A percentile compares a stretch with the other conserved stretches of the same genome.
These are phyloP conservation scores for Cryptomyrus ogoouensis DNA, from an alignment of 2,113 vertebrate species.

Conservation along the genomic window DNA sequence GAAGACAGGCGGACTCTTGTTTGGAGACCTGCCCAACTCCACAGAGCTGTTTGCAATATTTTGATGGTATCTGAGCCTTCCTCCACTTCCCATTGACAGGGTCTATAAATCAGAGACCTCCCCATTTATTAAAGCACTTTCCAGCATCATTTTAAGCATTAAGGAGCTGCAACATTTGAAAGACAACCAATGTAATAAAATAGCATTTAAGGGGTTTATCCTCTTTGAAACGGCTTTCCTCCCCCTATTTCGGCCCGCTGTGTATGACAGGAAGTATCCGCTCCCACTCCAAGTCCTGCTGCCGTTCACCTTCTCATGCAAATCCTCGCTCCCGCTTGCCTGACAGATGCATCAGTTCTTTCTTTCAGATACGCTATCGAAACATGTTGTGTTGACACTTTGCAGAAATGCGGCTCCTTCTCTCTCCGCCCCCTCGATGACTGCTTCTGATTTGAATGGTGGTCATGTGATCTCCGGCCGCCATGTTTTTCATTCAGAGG, in stretches of 20 bases:
- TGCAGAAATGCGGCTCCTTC: background rate
- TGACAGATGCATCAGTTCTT: background rate
- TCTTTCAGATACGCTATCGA: background rate
- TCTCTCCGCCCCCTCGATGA: background rate
- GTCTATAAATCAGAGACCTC: background rate
- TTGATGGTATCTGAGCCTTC: background rate
- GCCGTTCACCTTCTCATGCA: background rate
- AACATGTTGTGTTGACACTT: background rate
- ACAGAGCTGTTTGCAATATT: background rate
- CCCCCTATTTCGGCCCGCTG: background rate
- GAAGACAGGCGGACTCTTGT: background rate
- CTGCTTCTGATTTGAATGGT: background rate
- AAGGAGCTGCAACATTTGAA: background rate
- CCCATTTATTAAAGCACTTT: background rate
- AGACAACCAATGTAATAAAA: background rate
- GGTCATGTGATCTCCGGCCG: background rate
- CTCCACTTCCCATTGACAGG: background rate
- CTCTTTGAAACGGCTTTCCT: background rate
- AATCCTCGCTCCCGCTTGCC: background rate
- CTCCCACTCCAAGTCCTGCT: background rate
- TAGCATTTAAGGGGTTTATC: background rate
- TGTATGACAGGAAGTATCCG: background rate
- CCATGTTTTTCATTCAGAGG: background rate
- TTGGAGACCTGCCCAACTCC: background rate
- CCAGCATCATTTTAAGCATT: background rate